A percentile compares a stretch with the other conserved stretches of the same genome.
Conservation (phyloP, 2,797 vertebrate species). For the Dendrocincla fuliginosa region DNA sequence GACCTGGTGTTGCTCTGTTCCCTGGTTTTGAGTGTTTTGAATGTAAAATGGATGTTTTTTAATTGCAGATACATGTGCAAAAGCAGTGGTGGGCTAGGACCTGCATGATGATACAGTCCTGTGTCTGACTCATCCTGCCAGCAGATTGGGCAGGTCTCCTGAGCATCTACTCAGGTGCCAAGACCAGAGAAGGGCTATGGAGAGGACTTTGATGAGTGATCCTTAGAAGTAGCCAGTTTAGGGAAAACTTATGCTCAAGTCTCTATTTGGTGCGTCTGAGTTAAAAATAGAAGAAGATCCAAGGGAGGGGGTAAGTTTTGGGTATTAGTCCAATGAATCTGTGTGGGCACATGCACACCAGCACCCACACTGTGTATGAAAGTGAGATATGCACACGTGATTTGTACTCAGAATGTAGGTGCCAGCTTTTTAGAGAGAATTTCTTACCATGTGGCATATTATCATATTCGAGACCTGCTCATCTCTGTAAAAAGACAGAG, state of each 20-base stretch:
- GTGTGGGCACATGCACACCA: slow-evolving; percentile 16
- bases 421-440: slow-evolving; percentile 56
- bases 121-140: neutral
- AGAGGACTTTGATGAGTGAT: neutral
- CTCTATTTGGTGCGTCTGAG: slow-evolving; percentile 27
- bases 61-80: neutral
- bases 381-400: slow-evolving; percentile 60
- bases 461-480: slow-evolving; percentile 61
- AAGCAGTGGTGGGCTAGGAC: neutral
- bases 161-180: neutral
- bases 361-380: slow-evolving; percentile 43
- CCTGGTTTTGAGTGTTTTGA: neutral
- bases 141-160: neutral
- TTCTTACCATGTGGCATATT: slow-evolving; percentile 72
- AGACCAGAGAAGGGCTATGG: neutral
- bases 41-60: neutral
- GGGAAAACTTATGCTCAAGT: neutral
- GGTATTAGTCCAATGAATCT: slow-evolving; percentile 50
- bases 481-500: slow-evolving; percentile 64
- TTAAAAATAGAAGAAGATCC: slow-evolving; percentile 41
- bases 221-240: neutral
- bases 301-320: slow-evolving; percentile 11
- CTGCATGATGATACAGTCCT: neutral
- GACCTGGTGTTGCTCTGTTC: neutral
- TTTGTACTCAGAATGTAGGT: slow-evolving; percentile 52